Evolutionary conservation across 92 coral and sea anemone species (phyloP).

Genomic region (Porites evermanni): DNA sequence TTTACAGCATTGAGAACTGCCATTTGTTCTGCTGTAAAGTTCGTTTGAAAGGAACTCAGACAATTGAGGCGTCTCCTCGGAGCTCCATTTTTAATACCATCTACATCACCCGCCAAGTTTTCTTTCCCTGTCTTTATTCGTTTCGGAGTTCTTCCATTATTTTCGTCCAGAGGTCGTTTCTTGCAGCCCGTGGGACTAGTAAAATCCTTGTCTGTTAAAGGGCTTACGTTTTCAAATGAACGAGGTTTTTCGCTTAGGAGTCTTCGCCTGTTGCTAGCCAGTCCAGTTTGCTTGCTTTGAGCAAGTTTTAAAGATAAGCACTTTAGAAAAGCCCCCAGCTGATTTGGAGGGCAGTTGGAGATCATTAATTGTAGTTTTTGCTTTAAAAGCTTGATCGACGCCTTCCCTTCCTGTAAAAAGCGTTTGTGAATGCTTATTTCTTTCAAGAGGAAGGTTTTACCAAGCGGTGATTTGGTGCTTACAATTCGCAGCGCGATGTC

Average conservation of each 20-base stretch:
- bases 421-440: slow-evolving; percentile 91
- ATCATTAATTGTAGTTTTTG: slow-evolving; percentile 90
- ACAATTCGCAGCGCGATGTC: slow-evolving; percentile 86
- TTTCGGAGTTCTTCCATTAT: slow-evolving; percentile 86
- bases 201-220: slow-evolving; percentile 87
- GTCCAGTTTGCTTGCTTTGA: slow-evolving; percentile 76
- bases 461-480: slow-evolving; percentile 80
- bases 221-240: slow-evolving; percentile 90
- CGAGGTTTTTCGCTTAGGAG: slow-evolving; percentile 88
- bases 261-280: slow-evolving; percentile 82
- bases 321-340: slow-evolving; percentile 86
- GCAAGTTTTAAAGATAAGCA: slow-evolving; percentile 88
- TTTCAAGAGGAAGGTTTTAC: slow-evolving; percentile 81
- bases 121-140: slow-evolving; percentile 58
- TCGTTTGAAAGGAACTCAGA: slow-evolving; percentile 52
- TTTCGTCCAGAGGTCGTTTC: slow-evolving; percentile 78
- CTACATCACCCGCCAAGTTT: slow-evolving; percentile 25
- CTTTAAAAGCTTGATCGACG: slow-evolving; percentile 82
- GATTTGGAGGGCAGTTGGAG: slow-evolving; percentile 98
- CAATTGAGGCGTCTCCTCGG: slow-evolving; percentile 76
- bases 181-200: slow-evolving; percentile 36
- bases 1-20: slow-evolving; percentile 81
- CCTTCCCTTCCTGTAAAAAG: slow-evolving; percentile 94
- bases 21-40: slow-evolving; percentile 76
- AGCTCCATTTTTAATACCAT: slow-evolving; percentile 12